Percentiles rank a stretch among this genome's conserved stretches.
These are phyloP conservation scores for Anoplopoma fimbria DNA, from an alignment of 2,113 vertebrate species.

Conservation along the genomic window DNA sequence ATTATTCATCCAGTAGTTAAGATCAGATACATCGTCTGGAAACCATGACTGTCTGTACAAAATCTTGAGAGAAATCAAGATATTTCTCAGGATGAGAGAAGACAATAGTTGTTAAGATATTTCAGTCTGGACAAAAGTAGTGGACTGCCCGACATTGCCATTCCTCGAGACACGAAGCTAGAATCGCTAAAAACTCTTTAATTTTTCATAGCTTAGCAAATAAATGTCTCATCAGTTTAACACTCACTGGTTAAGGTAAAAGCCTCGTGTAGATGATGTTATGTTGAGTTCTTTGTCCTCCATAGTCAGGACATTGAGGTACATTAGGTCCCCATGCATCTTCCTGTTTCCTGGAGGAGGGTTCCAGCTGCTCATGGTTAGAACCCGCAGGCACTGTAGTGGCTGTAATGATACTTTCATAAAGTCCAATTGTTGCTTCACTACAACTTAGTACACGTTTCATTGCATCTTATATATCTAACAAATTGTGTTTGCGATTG, in stretches of 20 bases:
- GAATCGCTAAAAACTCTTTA: not conserved
- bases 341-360: constrained; percentile 96
- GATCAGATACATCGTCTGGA: not conserved
- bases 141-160: not conserved
- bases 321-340: constrained; percentile 97
- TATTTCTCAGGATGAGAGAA: not conserved
- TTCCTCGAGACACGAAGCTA: not conserved
- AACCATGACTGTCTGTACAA: not conserved
- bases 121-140: not conserved
- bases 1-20: not conserved
- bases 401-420: constrained; percentile 79
- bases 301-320: constrained; percentile 90
- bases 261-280: constrained; percentile 91
- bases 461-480: not conserved
- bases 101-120: too few relatives aligned
- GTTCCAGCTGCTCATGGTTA: constrained; percentile 96
- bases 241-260: constrained; percentile 96
- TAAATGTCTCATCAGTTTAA: not conserved
- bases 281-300: constrained; percentile 93
- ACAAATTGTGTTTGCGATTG: not conserved
- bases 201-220: not conserved
- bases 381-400: constrained; percentile 91
- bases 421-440: not conserved
- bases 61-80: not conserved
- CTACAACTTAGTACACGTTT: not conserved